A percentile compares a stretch with the other conserved stretches of the same genome.
phyloP scores from a whole-genome alignment of 1,140 invertebrate species.

The Drosophila neocordata region DNA sequence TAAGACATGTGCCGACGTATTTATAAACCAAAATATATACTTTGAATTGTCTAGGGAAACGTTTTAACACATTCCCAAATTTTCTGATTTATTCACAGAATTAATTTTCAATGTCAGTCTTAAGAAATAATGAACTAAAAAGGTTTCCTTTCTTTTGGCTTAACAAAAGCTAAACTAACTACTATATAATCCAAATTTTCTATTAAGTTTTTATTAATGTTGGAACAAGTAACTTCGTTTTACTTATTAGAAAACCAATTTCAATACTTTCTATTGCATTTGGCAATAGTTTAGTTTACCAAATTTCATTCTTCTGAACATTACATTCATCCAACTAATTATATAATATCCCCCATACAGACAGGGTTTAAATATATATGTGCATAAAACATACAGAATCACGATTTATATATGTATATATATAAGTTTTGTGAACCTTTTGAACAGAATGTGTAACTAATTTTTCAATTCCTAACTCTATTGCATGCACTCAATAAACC shows the following conservation, averaged over 20 bases:
- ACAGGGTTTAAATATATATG: too few relatives aligned
- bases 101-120: conserved; percentile 3
- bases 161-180: too few relatives aligned
- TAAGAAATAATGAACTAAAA: not conserved
- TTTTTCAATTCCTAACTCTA: conserved; percentile 30
- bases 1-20: conserved; percentile 48
- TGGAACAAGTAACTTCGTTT: too few relatives aligned
- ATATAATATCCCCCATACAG: too few relatives aligned
- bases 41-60: not conserved
- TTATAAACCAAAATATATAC: conserved; percentile 32
- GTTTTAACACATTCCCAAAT: not conserved
- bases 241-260: too few relatives aligned
- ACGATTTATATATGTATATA: not conserved
- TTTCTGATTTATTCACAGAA: not conserved
- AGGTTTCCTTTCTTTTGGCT: too few relatives aligned
- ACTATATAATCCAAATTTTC: too few relatives aligned
- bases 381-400: not conserved
- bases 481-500: conserved; percentile 60
- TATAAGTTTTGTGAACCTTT: not conserved
- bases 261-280: too few relatives aligned
- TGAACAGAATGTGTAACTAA: not conserved
- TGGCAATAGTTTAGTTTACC: too few relatives aligned
- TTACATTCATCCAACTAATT: too few relatives aligned
- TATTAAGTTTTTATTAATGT: too few relatives aligned
- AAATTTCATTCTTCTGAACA: too few relatives aligned